Percentiles rank a stretch among this genome's conserved stretches.
These are phyloP conservation scores for Andricus quercusramuli DNA, from an alignment of 2,888 invertebrate species.

Conservation along the genomic window DNA sequence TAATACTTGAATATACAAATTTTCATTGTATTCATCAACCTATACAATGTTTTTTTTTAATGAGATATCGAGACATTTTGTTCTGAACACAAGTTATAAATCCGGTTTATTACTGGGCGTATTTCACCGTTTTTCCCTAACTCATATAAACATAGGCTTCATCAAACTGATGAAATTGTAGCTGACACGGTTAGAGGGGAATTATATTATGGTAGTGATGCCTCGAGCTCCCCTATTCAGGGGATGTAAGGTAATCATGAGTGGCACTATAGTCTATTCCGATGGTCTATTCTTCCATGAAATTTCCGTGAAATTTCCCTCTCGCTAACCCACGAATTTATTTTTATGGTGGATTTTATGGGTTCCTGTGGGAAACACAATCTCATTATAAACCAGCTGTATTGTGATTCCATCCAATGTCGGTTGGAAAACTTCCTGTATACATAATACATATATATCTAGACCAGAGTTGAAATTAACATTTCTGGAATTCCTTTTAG, in stretches of 20 bases:
- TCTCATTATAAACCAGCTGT: conserved; percentile 17
- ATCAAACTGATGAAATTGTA: background rate
- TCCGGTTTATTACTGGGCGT: background rate
- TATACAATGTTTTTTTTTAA: too few species aligned
- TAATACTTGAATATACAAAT: too few species aligned
- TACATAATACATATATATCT: background rate
- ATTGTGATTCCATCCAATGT: conserved; percentile 16
- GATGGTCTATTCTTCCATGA: background rate
- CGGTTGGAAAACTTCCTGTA: background rate
- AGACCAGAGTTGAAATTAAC: background rate
- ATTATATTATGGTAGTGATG: background rate
- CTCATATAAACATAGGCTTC: background rate
- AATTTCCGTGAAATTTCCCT: conserved; percentile 25
- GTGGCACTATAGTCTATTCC: background rate
- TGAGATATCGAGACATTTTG: too few species aligned
- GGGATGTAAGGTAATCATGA: conserved; percentile 21
- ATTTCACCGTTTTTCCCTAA: background rate
- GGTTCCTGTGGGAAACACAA: conserved; percentile 15
- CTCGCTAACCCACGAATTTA: background rate
- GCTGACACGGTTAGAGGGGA: background rate
- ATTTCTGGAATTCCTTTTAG: background rate
- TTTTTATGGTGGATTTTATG: conserved; percentile 18
- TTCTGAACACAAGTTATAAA: too few species aligned
- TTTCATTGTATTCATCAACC: too few species aligned
- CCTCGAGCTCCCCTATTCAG: background rate